Conservation (phyloP, 2,113 vertebrate species). For the Gobiocypris rarus region DNA sequence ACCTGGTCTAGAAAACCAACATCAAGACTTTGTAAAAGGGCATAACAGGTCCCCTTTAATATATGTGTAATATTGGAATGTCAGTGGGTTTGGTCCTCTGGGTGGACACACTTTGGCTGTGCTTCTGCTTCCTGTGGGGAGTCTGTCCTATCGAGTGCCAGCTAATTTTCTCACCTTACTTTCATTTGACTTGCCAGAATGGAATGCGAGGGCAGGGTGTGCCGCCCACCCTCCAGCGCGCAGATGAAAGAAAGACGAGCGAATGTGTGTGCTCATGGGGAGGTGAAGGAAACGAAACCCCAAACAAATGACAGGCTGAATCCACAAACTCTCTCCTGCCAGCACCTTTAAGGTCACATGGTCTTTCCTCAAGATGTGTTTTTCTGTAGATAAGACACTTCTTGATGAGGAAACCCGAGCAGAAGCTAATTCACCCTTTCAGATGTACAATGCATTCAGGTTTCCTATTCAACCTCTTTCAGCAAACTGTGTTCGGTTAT, state of each 20-base stretch:
- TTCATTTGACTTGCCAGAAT: slow-evolving; percentile 37
- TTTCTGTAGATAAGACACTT: slow-evolving; percentile 47
- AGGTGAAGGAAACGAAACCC: slow-evolving; percentile 40
- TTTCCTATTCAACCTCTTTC: not conserved
- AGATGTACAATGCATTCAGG: slow-evolving; percentile 11
- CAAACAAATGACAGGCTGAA: slow-evolving; percentile 41
- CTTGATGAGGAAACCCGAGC: slow-evolving; percentile 23
- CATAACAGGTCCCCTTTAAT: too few relatives aligned
- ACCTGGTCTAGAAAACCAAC: too few relatives aligned
- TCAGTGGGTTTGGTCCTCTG: slow-evolving; percentile 24
- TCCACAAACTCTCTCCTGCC: slow-evolving; percentile 31
- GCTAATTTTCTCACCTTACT: slow-evolving; percentile 53
- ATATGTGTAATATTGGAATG: slow-evolving; percentile 20
- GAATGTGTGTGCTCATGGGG: slow-evolving; percentile 5
- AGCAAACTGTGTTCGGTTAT: not conserved
- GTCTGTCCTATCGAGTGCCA: slow-evolving; percentile 23
- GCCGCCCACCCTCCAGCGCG: slow-evolving; percentile 39
- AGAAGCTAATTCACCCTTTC: slow-evolving; percentile 18
- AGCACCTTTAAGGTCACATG: slow-evolving; percentile 39
- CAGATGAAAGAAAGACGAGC: slow-evolving; percentile 39
- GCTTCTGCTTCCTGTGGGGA: slow-evolving; percentile 40
- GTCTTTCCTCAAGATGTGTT: slow-evolving; percentile 41
- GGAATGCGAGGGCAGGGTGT: slow-evolving; percentile 48
- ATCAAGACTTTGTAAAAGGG: too few relatives aligned
- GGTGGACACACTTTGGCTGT: slow-evolving; percentile 38